Conservation (phyloP, 2,888 invertebrate species). For the Magallana nippona region DNA sequence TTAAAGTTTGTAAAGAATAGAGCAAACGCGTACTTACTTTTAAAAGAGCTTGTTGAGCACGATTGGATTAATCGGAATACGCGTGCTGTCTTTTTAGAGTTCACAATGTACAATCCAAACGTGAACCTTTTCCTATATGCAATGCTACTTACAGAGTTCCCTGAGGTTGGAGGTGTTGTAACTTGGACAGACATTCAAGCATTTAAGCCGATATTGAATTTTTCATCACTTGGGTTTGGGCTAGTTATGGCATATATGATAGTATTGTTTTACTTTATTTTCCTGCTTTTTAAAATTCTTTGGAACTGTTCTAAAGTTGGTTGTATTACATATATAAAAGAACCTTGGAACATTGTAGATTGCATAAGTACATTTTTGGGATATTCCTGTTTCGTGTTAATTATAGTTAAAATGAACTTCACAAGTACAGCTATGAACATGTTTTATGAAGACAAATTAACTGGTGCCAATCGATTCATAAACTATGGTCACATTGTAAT, state of each 20-base stretch:
- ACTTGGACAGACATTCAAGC: slow-evolving; percentile 59
- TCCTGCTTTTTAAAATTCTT: slow-evolving; percentile 52
- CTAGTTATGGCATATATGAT: slow-evolving; percentile 58
- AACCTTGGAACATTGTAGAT: slow-evolving; percentile 65
- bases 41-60: slow-evolving; percentile 55
- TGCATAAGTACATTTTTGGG: slow-evolving; percentile 54
- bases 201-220: slow-evolving; percentile 60
- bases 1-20: slow-evolving; percentile 61
- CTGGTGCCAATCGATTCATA: slow-evolving; percentile 57
- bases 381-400: slow-evolving; percentile 54
- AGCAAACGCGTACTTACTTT: slow-evolving; percentile 53
- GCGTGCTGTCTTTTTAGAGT: slow-evolving; percentile 69
- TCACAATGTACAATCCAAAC: slow-evolving; percentile 72
- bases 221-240: slow-evolving; percentile 56
- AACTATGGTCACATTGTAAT: slow-evolving; percentile 66
- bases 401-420: slow-evolving; percentile 50
- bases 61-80: slow-evolving; percentile 71
- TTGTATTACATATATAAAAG: slow-evolving; percentile 53
- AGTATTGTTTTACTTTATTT: slow-evolving; percentile 54
- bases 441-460: slow-evolving; percentile 57
- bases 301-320: slow-evolving; percentile 49
- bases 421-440: slow-evolving; percentile 56
- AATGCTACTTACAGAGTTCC: slow-evolving; percentile 70
- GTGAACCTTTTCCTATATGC: slow-evolving; percentile 69
- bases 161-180: slow-evolving; percentile 68